Conservation (phyloP, 2,888 invertebrate genomes). For the Neocrepidodera transversa region DNA sequence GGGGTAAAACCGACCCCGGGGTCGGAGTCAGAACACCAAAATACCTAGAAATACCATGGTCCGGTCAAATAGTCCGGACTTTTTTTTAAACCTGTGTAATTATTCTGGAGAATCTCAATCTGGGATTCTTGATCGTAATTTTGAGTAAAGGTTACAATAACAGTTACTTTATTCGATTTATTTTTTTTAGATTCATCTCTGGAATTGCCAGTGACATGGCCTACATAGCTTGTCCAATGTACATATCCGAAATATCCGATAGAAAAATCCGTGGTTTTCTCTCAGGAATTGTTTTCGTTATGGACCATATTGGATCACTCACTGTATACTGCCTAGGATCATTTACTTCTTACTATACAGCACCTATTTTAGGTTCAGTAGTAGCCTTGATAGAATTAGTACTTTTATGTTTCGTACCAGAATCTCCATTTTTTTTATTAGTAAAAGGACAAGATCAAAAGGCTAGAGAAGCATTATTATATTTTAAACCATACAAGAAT, state of each 20-base stretch:
- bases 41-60: too few relatives aligned
- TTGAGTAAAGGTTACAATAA: too few relatives aligned
- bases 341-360: constrained; percentile 44
- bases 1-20: too few relatives aligned
- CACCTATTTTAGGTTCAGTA: constrained; percentile 45
- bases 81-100: too few relatives aligned
- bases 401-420: constrained; percentile 56
- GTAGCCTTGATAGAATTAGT: constrained; percentile 49
- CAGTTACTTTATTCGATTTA: too few relatives aligned
- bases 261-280: constrained; percentile 55
- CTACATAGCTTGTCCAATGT: constrained; percentile 57
- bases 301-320: constrained; percentile 55
- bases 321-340: constrained; percentile 53
- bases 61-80: too few relatives aligned
- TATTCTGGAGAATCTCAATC: too few relatives aligned
- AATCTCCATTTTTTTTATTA: constrained; percentile 55
- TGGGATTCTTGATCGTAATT: too few relatives aligned
- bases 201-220: constrained; percentile 52
- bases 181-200: constrained; percentile 48
- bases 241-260: constrained; percentile 56
- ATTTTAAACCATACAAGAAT: constrained; percentile 48
- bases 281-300: constrained; percentile 54
- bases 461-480: constrained; percentile 49
- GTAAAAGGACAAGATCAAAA: constrained; percentile 48
- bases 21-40: too few relatives aligned